Conservation (phyloP, 2,888 invertebrate species). For the Eledona agricola region DNA sequence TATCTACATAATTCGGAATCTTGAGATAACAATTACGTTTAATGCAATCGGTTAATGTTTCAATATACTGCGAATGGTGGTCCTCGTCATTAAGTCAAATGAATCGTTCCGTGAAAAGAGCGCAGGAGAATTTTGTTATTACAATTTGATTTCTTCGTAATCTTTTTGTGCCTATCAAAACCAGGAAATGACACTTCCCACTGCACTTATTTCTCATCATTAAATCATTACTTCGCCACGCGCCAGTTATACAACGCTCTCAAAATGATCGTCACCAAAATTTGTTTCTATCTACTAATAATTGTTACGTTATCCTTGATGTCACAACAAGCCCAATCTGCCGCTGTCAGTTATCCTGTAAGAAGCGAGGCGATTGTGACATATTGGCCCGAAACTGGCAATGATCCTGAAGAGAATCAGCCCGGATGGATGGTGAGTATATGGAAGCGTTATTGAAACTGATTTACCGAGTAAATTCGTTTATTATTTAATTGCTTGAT, state of each 20-base stretch:
- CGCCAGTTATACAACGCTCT: background rate
- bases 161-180: slow-evolving; percentile 24
- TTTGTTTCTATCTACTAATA: slow-evolving; percentile 9
- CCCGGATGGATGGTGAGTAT: slow-evolving; percentile 57
- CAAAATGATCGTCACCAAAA: slow-evolving; percentile 14
- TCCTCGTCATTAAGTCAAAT: too few relatives aligned
- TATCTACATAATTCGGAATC: too few relatives aligned
- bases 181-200: slow-evolving; percentile 28
- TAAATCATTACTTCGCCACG: background rate
- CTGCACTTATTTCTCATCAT: background rate
- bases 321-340: slow-evolving; percentile 25
- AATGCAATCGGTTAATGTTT: too few relatives aligned
- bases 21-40: too few relatives aligned
- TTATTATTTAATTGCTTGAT: slow-evolving; percentile 21
- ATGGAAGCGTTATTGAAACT: background rate
- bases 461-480: slow-evolving; percentile 9
- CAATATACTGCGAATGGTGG: too few relatives aligned
- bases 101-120: too few relatives aligned
- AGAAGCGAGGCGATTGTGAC: slow-evolving; percentile 56
- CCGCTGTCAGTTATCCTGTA: slow-evolving; percentile 31
- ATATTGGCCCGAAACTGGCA: slow-evolving; percentile 46
- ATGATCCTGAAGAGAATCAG: slow-evolving; percentile 42
- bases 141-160: background rate
- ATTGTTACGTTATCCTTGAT: background rate
- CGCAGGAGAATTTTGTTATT: too few relatives aligned